Conservation (phyloP, 1,140 invertebrate genomes). For the Anoplolepis gracilipes region DNA sequence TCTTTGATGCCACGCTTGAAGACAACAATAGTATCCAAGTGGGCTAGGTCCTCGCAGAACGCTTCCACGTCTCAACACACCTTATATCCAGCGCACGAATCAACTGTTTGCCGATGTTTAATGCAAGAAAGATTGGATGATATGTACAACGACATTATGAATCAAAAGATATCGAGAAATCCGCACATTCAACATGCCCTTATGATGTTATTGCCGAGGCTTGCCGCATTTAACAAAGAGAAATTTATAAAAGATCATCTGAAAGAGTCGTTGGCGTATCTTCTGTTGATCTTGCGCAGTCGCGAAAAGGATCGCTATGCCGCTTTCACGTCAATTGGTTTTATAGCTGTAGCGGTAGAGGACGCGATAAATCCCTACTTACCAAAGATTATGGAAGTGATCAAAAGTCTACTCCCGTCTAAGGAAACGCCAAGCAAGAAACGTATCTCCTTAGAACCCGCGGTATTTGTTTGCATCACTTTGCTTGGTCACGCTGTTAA, state of each 20-base stretch:
- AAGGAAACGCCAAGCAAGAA: slow-evolving; percentile 92
- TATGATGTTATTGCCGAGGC: slow-evolving; percentile 94
- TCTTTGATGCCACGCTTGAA: slow-evolving; percentile 87
- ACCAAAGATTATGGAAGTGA: slow-evolving; percentile 94
- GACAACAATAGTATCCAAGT: slow-evolving; percentile 87
- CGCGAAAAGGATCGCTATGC: slow-evolving; percentile 93
- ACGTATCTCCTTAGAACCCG: slow-evolving; percentile 91
- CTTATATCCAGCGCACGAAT: slow-evolving; percentile 90
- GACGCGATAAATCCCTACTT: slow-evolving; percentile 93
- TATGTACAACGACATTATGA: slow-evolving; percentile 93
- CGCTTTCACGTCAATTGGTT: slow-evolving; percentile 96
- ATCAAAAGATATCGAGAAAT: slow-evolving; percentile 91
- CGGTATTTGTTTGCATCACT: slow-evolving; percentile 98
- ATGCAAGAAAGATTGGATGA: slow-evolving; percentile 94
- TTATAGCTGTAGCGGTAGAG: slow-evolving; percentile 96
- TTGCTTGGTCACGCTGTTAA: slow-evolving; percentile 95
- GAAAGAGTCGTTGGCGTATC: slow-evolving; percentile 91
- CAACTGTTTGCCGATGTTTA: slow-evolving; percentile 93
- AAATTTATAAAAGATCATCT: slow-evolving; percentile 93
- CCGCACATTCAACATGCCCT: slow-evolving; percentile 95
- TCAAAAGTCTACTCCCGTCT: slow-evolving; percentile 92
- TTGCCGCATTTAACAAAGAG: slow-evolving; percentile 97
- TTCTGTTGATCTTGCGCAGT: slow-evolving; percentile 91
- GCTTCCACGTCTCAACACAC: slow-evolving; percentile 75
- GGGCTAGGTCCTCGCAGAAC: slow-evolving; percentile 80